These are phyloP conservation scores for Phalloptychus januarius DNA, from an alignment of 2,797 vertebrate species.

Conservation along the genomic window DNA sequence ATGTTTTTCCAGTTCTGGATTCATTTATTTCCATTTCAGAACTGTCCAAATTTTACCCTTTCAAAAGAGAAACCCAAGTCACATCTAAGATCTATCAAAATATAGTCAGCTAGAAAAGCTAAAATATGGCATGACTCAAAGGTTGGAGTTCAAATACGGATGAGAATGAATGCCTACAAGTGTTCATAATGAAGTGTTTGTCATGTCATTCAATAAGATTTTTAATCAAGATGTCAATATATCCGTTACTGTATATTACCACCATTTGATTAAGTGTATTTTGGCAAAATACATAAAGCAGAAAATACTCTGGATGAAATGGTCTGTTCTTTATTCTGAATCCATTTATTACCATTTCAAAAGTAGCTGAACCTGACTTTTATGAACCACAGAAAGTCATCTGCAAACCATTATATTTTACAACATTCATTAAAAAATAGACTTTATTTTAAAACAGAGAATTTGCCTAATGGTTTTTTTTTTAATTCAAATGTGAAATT, in stretches of 20 bases:
- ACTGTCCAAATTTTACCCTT: not conserved
- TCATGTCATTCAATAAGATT: not conserved
- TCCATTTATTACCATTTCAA: not conserved
- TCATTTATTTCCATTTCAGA: not conserved
- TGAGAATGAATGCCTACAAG: not conserved
- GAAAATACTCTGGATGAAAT: not conserved
- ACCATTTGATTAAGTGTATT: not conserved
- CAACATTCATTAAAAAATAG: not conserved
- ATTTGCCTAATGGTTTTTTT: not conserved
- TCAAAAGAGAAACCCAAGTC: no score
- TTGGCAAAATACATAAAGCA: not conserved
- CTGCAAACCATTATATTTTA: conserved; percentile 1
- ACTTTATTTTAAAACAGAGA: not conserved
- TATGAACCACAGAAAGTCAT: not conserved
- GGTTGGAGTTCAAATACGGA: not conserved
- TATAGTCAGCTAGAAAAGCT: not conserved
- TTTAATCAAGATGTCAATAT: not conserved
- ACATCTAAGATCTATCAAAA: not conserved
- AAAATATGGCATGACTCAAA: not conserved
- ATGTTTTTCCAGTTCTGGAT: not conserved
- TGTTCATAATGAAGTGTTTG: not conserved
- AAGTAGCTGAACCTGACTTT: conserved; percentile 1
- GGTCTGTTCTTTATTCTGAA: not conserved
- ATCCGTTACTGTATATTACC: not conserved
- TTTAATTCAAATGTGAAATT: not conserved